Base-by-base conservation (phyloP, 2,113 vertebrate species). In the Symphodus melops region DNA sequence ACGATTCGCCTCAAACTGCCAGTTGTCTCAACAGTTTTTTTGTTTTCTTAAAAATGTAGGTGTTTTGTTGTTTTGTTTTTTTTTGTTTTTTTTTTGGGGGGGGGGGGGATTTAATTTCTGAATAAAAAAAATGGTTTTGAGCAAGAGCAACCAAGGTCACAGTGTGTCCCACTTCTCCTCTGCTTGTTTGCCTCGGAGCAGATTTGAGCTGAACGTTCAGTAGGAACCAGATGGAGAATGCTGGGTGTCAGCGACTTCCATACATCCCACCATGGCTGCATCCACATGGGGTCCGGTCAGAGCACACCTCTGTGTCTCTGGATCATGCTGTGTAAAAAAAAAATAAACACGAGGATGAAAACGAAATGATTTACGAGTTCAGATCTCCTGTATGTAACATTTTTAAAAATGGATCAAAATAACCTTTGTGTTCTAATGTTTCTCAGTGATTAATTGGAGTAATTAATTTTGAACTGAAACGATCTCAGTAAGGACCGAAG, bases 211-310 rank as follows among this genome's bases (percentile, higher is more conserved):
- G 17, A 81, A 42, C 0, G 23, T 75, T 16, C 41, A 69, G 75
- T 70, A 65, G 11, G 66, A 75, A 68, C 19, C 84, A 90, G 75
- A 85, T 85, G 73, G 82, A 85, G 72, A 78, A 70, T 52, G 68
- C 82, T 82, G 75, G 54, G 79, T 77, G 77, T 88, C 75, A 75
- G 77, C 86, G 72, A 19, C 79, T 77, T 83, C 73, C 9, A 57
- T 68, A 78, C 58, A 49, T 85, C 74, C 68, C 71, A 61, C 57
- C 9, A 0, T 39, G 42, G n/a, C 56, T 63, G 42, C 53, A 1
- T 75, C 79, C 72, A 61, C 67, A 72, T 36, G 51, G 74, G 64
- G 53, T 53, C 52, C 69, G 36, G 4, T 25, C 25, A 20, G 11
- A 11, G 25, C 56, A n/a, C 58, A 58, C 60, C 55, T 52, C 49